These are phyloP conservation scores for Vireo griseus DNA, from an alignment of 2,797 vertebrate genomes.

Conservation along the genomic window DNA sequence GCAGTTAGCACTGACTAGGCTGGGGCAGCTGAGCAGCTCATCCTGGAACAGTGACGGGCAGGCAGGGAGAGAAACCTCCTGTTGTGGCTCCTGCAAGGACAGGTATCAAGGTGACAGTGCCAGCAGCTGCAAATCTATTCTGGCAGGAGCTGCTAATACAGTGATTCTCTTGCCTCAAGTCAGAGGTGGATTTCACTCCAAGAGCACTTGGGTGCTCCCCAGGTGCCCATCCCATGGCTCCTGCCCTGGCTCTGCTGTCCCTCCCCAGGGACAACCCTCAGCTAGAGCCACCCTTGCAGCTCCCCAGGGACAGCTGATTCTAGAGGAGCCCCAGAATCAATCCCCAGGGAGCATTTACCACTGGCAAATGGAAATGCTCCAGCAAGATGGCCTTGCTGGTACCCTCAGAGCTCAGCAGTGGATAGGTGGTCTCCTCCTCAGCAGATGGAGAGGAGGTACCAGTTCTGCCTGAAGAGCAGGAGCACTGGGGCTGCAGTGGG, in stretches of 20 bases:
- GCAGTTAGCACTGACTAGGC: background rate
- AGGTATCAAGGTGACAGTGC: background rate
- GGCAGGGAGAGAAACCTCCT: background rate
- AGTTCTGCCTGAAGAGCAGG: background rate
- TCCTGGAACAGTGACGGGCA: accelerated
- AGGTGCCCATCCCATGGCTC: background rate
- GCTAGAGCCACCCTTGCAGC: background rate
- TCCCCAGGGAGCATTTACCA: background rate
- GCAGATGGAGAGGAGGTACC: background rate
- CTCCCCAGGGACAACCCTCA: background rate
- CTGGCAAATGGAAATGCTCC: background rate
- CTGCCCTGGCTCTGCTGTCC: background rate
- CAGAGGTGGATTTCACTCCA: accelerated
- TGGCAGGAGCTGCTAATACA: background rate
- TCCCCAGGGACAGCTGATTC: background rate
- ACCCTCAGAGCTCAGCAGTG: background rate
- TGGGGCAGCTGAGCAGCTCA: background rate
- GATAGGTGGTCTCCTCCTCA: background rate
- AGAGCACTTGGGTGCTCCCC: accelerated
- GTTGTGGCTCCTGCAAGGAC: background rate
- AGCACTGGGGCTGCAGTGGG: background rate
- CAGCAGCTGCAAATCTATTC: background rate
- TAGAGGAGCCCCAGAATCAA: background rate
- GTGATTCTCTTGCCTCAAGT: background rate
- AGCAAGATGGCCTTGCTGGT: background rate